phyloP scores from a whole-genome alignment of 2,113 vertebrate genomes.

The Pachycephala philippinensis region DNA sequence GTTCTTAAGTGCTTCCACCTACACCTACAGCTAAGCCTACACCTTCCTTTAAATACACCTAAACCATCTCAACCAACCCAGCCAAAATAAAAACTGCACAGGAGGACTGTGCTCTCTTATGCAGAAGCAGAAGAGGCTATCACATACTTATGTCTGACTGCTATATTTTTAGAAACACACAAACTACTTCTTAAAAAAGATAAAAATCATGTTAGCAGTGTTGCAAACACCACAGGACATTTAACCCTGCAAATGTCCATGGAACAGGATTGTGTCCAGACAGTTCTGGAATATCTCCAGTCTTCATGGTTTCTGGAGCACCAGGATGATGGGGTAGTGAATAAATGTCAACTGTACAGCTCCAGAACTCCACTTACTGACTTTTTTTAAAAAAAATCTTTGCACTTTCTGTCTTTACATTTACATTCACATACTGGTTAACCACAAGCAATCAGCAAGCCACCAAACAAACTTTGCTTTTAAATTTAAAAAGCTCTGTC shows the following conservation, averaged over 20 bases:
- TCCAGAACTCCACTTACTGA: neutral
- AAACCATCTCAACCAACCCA: conserved; percentile 53
- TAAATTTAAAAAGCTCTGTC: neutral
- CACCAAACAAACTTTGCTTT: neutral
- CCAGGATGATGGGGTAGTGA: neutral
- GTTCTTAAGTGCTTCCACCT: conserved; percentile 69
- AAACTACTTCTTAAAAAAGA: neutral
- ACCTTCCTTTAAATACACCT: conserved; percentile 71
- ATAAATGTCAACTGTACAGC: neutral
- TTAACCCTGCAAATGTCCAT: neutral
- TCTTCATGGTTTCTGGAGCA: neutral
- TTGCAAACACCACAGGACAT: neutral
- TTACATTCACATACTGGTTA: neutral
- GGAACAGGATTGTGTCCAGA: neutral
- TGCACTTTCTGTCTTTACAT: neutral
- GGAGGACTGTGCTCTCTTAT: neutral
- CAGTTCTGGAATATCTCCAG: neutral
- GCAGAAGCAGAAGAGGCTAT: neutral
- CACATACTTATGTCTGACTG: neutral
- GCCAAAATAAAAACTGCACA: neutral
- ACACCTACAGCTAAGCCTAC: conserved; percentile 14
- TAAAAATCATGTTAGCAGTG: neutral
- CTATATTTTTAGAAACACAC: neutral
- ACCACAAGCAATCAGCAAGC: neutral
- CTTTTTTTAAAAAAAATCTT: neutral